A percentile compares a stretch with the other conserved stretches of the same genome.
Conservation (phyloP, 2,113 vertebrate genomes). For the Hippocampus barbouri region DNA sequence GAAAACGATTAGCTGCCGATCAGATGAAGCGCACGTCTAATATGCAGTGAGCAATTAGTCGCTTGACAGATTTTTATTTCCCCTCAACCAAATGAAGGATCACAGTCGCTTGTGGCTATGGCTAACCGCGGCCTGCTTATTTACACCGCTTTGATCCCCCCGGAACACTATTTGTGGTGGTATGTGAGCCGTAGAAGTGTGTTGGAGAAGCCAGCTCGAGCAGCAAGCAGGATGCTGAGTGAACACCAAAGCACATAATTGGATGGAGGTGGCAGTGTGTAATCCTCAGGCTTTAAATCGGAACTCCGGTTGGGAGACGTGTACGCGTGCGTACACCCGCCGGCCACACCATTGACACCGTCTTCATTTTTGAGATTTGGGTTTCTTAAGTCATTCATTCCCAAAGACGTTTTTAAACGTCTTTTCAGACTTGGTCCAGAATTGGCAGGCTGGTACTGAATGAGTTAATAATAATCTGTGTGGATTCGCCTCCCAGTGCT, state of each 20-base stretch:
- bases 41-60: background rate
- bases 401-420: background rate
- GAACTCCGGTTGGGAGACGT: constrained; percentile 2
- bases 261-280: constrained; percentile 51
- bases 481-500: constrained; percentile 10
- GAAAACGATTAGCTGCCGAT: background rate
- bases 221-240: constrained; percentile 26
- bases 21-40: background rate
- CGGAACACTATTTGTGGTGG: background rate
- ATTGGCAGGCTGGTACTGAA: too few relatives aligned
- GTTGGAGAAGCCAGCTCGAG: constrained; percentile 21
- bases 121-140: too few relatives aligned
- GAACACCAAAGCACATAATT: constrained; percentile 57
- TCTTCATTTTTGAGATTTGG: background rate
- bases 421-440: too few relatives aligned
- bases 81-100: too few relatives aligned
- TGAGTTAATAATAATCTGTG: constrained; percentile 6
- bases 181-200: background rate
- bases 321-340: background rate
- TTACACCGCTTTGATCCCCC: background rate
- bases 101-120: background rate
- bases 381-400: background rate
- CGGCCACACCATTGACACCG: too few relatives aligned
- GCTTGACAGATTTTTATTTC: background rate
- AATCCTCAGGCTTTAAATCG: constrained; percentile 52